Base-by-base conservation (phyloP, 1,140 invertebrate genomes). In the Hestina assimilis region DNA sequence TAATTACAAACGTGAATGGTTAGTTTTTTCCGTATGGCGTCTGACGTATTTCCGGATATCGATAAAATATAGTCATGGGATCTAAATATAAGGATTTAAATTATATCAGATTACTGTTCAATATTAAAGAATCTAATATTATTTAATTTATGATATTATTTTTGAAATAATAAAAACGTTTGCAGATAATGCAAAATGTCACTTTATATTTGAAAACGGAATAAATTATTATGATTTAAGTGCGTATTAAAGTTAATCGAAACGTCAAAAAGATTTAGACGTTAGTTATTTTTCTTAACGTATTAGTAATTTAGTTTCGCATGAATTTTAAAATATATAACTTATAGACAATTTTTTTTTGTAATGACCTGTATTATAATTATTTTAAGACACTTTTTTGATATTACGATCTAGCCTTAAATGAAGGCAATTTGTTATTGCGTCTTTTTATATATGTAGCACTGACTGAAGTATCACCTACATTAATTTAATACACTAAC, bases 181-280 rank as follows among this genome's bases (percentile, higher is more conserved):
- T n/a, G n/a, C n/a, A n/a, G n/a, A n/a, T 3, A 33, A 33, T 33
- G 4, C n/a, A 33, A 33, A 12, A 8, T 19, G 45, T 33, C 43
- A 23, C 14, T 19, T 28, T 33, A 47, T 31, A 41, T 52, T 28
- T 41, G n/a, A 29, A 38, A 28, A 52, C 20, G n/a, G 9, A 12
- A 52, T 41, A 52, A 52, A 42, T 20, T 52, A 12, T 11, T 9
- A 42, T 28, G 38, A 26, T 19, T 51, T 52, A 47, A 17, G 35
- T 9, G 33, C 24, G 17, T 24, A 26, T 41, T 28, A 41, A 51
- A 40, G n/a, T 33, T 51, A 41, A 51, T 41, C 38, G 48, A 51
- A 45, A 51, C 35, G 15, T 17, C 15, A 41, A 6, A 28, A n/a
- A 35, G 5, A 14, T 45, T 17, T 21, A n/a, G n/a, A n/a, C 7